phyloP scores from a whole-genome alignment of 2,888 invertebrate genomes.

The Pheosia tremula region DNA sequence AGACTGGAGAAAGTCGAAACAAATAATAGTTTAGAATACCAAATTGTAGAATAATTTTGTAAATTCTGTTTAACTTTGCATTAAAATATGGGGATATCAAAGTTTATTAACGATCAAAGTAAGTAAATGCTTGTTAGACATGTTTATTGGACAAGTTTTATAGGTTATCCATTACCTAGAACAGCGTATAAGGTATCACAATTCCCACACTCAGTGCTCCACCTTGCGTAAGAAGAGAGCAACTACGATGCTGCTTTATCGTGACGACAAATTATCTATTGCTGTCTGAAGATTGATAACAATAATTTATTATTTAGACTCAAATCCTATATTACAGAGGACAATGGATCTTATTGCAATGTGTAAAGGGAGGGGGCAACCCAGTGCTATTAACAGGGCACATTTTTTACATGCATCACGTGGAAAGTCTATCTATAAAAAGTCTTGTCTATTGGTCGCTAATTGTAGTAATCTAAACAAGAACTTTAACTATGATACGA shows the following conservation, averaged over 20 bases:
- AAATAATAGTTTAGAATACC: neutral
- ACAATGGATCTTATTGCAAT: too few relatives aligned
- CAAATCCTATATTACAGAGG: too few relatives aligned
- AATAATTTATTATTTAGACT: too few relatives aligned
- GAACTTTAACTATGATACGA: too few relatives aligned
- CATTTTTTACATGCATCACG: too few relatives aligned
- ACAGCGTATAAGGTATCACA: conserved; percentile 1
- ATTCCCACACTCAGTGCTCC: neutral
- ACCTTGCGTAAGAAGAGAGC: neutral
- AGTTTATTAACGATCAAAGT: neutral
- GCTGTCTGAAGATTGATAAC: neutral
- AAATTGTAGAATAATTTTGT: neutral
- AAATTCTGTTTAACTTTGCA: too few relatives aligned
- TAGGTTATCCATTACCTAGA: conserved; percentile 1
- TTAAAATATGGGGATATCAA: neutral
- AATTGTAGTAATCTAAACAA: too few relatives aligned
- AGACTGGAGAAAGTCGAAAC: too few relatives aligned
- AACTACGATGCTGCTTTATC: neutral
- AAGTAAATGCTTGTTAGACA: neutral
- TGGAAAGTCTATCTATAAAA: too few relatives aligned
- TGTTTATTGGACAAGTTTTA: conserved; percentile 5
- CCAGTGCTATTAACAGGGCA: too few relatives aligned
- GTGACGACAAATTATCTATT: neutral
- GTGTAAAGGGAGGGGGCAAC: too few relatives aligned
- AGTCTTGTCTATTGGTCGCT: too few relatives aligned